These are phyloP conservation scores for Tangara arthus DNA, from an alignment of 2,797 vertebrate genomes.

Conservation along the genomic window DNA sequence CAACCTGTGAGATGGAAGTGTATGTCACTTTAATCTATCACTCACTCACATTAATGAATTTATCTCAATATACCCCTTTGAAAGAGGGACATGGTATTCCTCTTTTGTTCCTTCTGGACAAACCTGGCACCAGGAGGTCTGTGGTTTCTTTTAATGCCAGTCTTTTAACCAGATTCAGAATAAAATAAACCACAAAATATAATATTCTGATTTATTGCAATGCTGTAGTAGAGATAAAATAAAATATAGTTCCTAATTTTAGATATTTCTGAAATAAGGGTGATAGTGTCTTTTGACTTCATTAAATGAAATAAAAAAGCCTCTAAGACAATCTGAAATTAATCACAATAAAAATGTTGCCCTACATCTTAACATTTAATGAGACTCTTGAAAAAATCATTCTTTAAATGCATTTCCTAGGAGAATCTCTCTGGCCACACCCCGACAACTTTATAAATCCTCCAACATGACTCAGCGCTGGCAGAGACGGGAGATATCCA, in stretches of 20 bases:
- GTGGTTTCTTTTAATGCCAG: neutral
- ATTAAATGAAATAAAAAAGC: neutral
- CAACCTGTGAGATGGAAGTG: neutral
- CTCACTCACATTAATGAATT: constrained; percentile 27
- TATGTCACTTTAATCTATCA: neutral
- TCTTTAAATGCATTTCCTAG: constrained; percentile 74
- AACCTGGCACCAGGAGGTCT: constrained; percentile 35
- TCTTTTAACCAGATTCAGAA: constrained; percentile 21
- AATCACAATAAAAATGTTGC: constrained; percentile 7
- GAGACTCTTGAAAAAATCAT: neutral
- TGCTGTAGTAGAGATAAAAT: neutral
- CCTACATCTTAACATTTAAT: constrained; percentile 1
- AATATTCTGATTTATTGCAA: constrained; percentile 3
- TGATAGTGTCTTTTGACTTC: constrained; percentile 16
- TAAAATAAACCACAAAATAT: neutral
- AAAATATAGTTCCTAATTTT: constrained; percentile 16
- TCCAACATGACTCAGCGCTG: constrained; percentile 99
- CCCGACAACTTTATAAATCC: constrained; percentile 98
- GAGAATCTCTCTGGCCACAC: constrained; percentile 94
- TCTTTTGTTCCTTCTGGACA: constrained; percentile 10
- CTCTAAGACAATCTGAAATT: constrained; percentile 5
- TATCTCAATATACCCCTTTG: constrained; percentile 15
- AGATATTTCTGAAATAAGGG: neutral
- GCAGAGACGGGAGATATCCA: constrained; percentile 98
- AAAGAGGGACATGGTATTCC: neutral